A percentile compares a stretch with the other conserved stretches of the same genome.
These are phyloP conservation scores for Hydropsyche tenuis DNA, from an alignment of 1,140 invertebrate genomes.

Conservation along the genomic window DNA sequence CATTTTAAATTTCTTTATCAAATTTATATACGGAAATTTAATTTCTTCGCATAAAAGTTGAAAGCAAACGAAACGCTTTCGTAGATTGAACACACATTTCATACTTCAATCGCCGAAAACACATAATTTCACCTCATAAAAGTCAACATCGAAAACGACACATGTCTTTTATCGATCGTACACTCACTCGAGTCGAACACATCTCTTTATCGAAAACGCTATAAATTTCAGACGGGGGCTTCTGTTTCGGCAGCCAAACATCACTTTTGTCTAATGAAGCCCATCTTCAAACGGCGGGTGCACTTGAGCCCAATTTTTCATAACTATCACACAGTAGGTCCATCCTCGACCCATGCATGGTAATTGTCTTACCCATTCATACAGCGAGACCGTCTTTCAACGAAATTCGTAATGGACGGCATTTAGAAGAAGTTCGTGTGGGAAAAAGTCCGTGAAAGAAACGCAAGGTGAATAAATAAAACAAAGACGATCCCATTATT, in stretches of 20 bases:
- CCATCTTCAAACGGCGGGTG: conserved; percentile 5
- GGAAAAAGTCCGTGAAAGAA: conserved; percentile 20
- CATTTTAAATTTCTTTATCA: too few species aligned
- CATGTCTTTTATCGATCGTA: too few species aligned
- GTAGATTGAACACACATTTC: too few species aligned
- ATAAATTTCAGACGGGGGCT: neutral
- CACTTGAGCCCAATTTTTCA: neutral
- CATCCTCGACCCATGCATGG: neutral
- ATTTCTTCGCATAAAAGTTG: too few species aligned
- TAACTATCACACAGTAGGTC: neutral
- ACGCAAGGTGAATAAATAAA: conserved; percentile 17
- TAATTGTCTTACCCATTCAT: conserved; percentile 14
- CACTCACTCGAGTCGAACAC: too few species aligned
- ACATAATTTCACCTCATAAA: too few species aligned
- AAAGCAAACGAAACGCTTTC: too few species aligned
- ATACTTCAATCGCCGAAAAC: too few species aligned
- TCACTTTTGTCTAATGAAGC: neutral
- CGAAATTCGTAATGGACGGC: conserved; percentile 16
- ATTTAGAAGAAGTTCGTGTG: conserved; percentile 24
- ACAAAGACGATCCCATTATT: conserved; percentile 32
- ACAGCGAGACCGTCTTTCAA: conserved; percentile 20
- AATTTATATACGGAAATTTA: too few species aligned
- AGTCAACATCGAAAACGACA: too few species aligned
- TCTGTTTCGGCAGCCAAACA: neutral
- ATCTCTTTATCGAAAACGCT: too few species aligned